These are phyloP conservation scores for Aspidiotus rigidus DNA, from an alignment of 2,888 invertebrate genomes.

Conservation along the genomic window DNA sequence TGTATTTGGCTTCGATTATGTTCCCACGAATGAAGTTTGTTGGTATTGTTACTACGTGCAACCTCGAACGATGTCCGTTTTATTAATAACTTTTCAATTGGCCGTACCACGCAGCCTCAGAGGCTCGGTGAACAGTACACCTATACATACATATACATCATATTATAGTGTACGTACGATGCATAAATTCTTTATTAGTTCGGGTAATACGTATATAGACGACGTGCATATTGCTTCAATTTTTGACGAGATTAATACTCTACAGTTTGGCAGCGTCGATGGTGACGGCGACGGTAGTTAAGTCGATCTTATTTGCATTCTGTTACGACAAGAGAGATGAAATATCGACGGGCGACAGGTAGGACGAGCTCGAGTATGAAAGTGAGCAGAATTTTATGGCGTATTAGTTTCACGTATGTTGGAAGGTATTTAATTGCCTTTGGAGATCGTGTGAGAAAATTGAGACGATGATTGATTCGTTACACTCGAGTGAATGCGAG, in stretches of 20 bases:
- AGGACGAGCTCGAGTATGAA: not conserved
- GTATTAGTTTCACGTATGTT: conserved; percentile 1
- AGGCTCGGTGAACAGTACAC: too few relatives aligned
- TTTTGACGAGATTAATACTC: not conserved
- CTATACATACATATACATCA: too few relatives aligned
- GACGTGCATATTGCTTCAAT: not conserved
- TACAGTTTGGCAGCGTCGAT: too few relatives aligned
- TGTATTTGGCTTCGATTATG: conserved; percentile 32
- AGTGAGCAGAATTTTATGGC: conserved; percentile 4
- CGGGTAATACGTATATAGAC: not conserved
- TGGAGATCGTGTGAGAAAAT: too few relatives aligned
- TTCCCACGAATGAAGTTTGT: conserved; percentile 29
- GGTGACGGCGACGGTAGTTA: not conserved
- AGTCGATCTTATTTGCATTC: not conserved
- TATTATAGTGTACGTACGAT: not conserved
- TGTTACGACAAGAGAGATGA: not conserved
- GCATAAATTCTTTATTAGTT: conserved; percentile 1
- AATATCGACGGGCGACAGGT: not conserved
- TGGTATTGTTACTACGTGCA: conserved; percentile 31
- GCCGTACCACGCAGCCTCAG: not conserved
- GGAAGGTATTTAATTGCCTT: not conserved
- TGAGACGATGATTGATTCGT: too few relatives aligned
- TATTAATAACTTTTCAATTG: conserved; percentile 4
- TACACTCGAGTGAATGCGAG: too few relatives aligned
- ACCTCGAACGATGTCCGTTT: conserved; percentile 31